Evolutionary conservation across 2,888 invertebrate species (phyloP), one percentile per base, ranked within the genome.

Genomic region (Ptycholaimellus sp.): DNA sequence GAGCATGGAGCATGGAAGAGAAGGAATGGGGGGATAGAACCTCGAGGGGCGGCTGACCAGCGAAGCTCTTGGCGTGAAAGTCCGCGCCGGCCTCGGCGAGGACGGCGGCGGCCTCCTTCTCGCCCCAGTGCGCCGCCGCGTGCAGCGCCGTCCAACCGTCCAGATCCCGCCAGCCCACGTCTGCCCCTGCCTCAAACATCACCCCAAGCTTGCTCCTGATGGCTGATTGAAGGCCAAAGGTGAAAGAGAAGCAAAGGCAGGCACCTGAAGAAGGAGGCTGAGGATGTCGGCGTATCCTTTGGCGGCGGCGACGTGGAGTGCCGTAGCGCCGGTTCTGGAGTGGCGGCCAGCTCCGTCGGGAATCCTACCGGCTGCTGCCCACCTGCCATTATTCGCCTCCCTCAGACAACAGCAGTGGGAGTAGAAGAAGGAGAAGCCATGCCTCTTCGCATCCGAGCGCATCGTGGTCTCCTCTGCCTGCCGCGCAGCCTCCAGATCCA

Each of bases 81-180:
- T 46, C 45, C 3, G 56, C 58, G 3, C 50, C 51, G 29, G 49
- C 44, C 23, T 56, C 52, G 35, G 54, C 43, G 29, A 59, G 41
- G n/a, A 58, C 46, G 29, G 51, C 47, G 40, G 62, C 62, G 4
- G 64, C 76, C 51, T 93, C 87, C 54, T 76, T 74, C 63, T 96
- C 87, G 7, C 82, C 82, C 96, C 96, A 99, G 58, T 96, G 82
- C 2, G 90, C 79, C 7, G 96, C 90, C 4, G 90, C 96, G 62
- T 99, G 93, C 37, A 99, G 65, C 3, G 96, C 81, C 23, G 93
- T 90, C 96, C 96, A 99, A 11, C 93, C 96, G 60, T 99, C 96
- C 53, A 74, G 37, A 63, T 99, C 96, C 58, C 78, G 73, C 47
- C 74, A 73, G 63, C 93, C 80, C 2, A 93, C 73, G 58, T 87